Base-by-base conservation (phyloP, 2,888 invertebrate genomes). In the Acanthosoma haemorrhoidale region DNA sequence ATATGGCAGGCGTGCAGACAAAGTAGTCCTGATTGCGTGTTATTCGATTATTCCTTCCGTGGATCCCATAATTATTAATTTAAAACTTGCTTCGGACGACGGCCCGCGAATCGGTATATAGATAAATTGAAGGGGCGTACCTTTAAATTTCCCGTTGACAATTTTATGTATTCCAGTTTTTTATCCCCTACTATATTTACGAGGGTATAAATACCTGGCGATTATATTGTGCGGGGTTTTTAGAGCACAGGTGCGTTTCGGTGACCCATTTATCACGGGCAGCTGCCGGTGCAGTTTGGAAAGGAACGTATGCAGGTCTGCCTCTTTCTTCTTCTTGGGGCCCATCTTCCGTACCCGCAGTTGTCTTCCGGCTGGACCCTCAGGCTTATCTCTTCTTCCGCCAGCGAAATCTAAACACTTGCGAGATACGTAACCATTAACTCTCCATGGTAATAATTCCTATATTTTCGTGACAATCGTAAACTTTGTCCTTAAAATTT, bases 61-160 rank as follows among this genome's bases (percentile, higher is more conserved):
- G 51, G 29, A 51, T 25, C 51, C n/a, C 51, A 51, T 51, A 51
- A 51, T 51, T 51, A 51, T 51, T 51, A 51, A 51, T 51, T 51
- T 51, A 51, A 25, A 25, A n/a, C n/a, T n/a, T n/a, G n/a, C n/a
- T n/a, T n/a, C n/a, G n/a, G n/a, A n/a, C n/a, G n/a, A n/a, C n/a
- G n/a, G n/a, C n/a, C n/a, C n/a, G 13, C 25, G n/a, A 51, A 51
- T 51, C 51, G 29, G 25, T 6, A 51, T 51, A 51, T n/a, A 51
- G 25, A 51, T 51, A 51, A 25, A 25, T 25, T 1, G 11, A 8
- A 39, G 3, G 39, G 16, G n/a, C 39, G 39, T 1, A 4, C 6
- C 13, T 25, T 13, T 51, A 51, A 51, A 51, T 51, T 51, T 51
- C 2, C 51, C n/a, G 13, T n/a, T 25, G 51, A 51, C 51, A 51